Base-by-base conservation (phyloP, 2,888 invertebrate genomes). In the Sinodicranocentrus sp. region DNA sequence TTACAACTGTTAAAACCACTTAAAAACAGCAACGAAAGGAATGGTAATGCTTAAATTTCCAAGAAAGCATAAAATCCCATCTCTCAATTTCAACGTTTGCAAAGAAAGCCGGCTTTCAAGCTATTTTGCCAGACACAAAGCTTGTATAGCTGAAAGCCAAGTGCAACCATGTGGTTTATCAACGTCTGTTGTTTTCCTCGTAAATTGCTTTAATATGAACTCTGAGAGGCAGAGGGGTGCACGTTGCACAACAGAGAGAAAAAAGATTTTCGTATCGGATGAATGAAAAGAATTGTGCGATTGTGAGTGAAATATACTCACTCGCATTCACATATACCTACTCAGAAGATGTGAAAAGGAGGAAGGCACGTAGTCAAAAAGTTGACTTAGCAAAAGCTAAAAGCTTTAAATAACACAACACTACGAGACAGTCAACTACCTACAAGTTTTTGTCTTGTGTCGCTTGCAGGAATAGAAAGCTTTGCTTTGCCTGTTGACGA, bases 401-500 rank as follows among this genome's bases (percentile, higher is more conserved):
- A 48, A 6, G n/a, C n/a, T n/a, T 48, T 10, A 48, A 48, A 48
- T 48, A 10, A 48, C 13, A 15, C 48, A 48, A 10, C 15, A 48
- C 48, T n/a, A 48, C 48, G 48, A n/a, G n/a, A 48, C n/a, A 48
- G n/a, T n/a, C 6, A 1, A 19, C 17, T 19, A 52, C 19, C 19
- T 52, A 8, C 8, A 48, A 15, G 48, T 52, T 63, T 33, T 63
- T 63, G 33, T 63, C 43, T 65, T 21, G 21, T 65, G 65, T 65
- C 65, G 39, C 23, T 65, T 65, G 65, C 43, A 65, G 65, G 17
- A 21, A 23, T 15, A 57, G 57, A 57, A 57, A 57, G 21, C 19
- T 3, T 19, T n/a, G 5, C 39, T n/a, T 23, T 33, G 61, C 65
- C 23, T 65, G 65, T 65, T 65, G 65, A 65, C 43, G 21, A 65